Conservation (phyloP, 37 sponge, comb jelly and placozoan species). For the Agelas oroides region DNA sequence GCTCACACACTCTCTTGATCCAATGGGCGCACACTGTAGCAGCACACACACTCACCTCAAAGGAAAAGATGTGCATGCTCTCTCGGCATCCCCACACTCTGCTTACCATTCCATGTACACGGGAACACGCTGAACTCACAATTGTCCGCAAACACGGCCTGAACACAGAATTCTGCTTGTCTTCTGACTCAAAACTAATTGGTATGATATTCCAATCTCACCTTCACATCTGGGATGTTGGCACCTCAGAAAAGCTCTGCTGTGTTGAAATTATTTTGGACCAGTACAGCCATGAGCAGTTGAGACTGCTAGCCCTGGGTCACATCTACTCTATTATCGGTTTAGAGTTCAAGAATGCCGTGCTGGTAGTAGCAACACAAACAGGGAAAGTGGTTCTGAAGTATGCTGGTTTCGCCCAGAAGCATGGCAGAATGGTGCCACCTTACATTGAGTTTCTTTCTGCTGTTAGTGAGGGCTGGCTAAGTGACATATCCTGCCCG, state of each 20-base stretch:
- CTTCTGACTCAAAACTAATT: conserved; percentile 23
- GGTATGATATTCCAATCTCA: conserved; percentile 35
- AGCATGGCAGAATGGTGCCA: conserved; percentile 28
- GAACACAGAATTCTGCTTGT: conserved; percentile 31
- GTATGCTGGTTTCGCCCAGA: conserved; percentile 30
- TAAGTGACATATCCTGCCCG: conserved; percentile 20
- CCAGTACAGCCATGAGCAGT: conserved; percentile 21
- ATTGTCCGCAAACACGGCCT: neutral
- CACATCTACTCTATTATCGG: conserved; percentile 54
- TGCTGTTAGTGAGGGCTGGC: conserved; percentile 24
- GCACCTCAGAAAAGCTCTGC: neutral
- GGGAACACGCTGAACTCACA: neutral
- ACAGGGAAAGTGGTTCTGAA: conserved; percentile 42
- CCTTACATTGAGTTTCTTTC: conserved; percentile 48
- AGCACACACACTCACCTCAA: neutral
- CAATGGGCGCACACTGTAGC: conserved; percentile 39
- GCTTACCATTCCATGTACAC: neutral
- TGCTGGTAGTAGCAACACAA: conserved; percentile 28
- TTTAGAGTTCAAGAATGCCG: conserved; percentile 10
- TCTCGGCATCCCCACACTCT: neutral
- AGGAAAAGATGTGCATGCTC: neutral
- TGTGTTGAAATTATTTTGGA: conserved; percentile 1
- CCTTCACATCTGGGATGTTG: conserved; percentile 26
- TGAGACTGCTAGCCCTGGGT: conserved; percentile 47
- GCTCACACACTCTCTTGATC: conserved; percentile 24